Percentiles rank a stretch among this genome's conserved stretches.
phyloP scores from a whole-genome alignment of 2,888 invertebrate species.

The Elmis aenea region DNA sequence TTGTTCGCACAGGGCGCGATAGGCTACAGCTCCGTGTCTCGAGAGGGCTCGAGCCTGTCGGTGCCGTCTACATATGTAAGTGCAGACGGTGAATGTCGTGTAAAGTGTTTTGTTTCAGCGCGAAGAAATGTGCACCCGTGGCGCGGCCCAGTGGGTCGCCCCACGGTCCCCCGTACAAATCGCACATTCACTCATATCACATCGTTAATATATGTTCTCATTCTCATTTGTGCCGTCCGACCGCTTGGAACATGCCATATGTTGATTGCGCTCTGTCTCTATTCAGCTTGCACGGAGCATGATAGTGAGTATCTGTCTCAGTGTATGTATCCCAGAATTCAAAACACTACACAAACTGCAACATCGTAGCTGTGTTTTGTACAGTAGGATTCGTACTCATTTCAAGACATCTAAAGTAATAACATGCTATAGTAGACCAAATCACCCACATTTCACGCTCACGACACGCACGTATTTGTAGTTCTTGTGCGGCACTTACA shows the following conservation, averaged over 20 bases:
- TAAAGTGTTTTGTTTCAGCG: constrained; percentile 30
- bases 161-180: constrained; percentile 27
- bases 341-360: constrained; percentile 15
- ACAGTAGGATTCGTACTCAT: too few species aligned
- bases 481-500: constrained; percentile 9
- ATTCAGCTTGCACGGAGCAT: constrained; percentile 85
- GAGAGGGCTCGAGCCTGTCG: constrained; percentile 74
- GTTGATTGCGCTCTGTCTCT: constrained; percentile 62
- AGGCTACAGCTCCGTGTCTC: constrained; percentile 49
- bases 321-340: constrained; percentile 12
- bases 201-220: constrained; percentile 38
- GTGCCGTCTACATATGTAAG: constrained; percentile 71
- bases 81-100: constrained; percentile 29
- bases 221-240: constrained; percentile 45
- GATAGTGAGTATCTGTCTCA: constrained; percentile 70
- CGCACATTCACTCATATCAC: constrained; percentile 31
- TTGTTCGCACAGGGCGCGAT: constrained; percentile 50
- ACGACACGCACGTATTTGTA: not conserved
- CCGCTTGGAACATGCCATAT: constrained; percentile 45
- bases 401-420: too few species aligned
- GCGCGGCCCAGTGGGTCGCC: constrained; percentile 24
- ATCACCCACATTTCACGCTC: not conserved
- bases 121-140: constrained; percentile 30
- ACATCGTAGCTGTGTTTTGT: too few species aligned
- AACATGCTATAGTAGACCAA: too few species aligned